Base-by-base conservation (phyloP, 1,140 invertebrate genomes). In the Drosophila tsacasi region DNA sequence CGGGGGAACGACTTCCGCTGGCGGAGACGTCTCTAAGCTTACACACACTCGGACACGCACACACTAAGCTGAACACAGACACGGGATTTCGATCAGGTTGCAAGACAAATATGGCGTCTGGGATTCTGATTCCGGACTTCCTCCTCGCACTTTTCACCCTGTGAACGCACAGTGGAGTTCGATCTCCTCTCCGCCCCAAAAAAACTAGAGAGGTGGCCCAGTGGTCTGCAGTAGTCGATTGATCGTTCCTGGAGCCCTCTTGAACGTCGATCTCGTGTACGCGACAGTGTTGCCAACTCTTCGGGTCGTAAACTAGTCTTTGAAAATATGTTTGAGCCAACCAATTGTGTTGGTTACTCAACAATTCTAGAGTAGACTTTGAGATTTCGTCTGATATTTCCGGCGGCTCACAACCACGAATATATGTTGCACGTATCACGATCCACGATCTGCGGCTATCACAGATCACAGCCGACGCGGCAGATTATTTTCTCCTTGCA, bases 101-200 rank as follows among this genome's bases (percentile, higher is more conserved):
- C 65, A 77, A 87, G 89, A 85, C 85, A 90, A 90, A 85, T 85
- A 90, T 90, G 85, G 85, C 85, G 81, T 76, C 81, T 59, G 71
- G 61, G 50, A 79, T 76, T 90, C 78, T 81, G 40, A 58, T 59
- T 71, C 61, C 74, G 40, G 50, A 61, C 57, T 66, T 67, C 63
- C 63, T 58, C 66, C 81, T 82, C 47, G 55, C 64, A 83, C 71
- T 65, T 49, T 73, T 47, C 58, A 44, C 47, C 61, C 30, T 75
- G 52, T 35, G 44, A 21, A 46, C 55, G 25, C 55, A 25, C 12
- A 37, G 35, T 37, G 35, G 35, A 37, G 13, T 19, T 12, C 37
- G 37, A 42, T 25, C 21, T 58, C 39, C 27, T 25, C 39, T 60
- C 21, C 23, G 32, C 30, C 19, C 52, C 37, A 27, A 10, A 69